Base-by-base conservation (phyloP, 2,888 invertebrate genomes). In the Automeris io region DNA sequence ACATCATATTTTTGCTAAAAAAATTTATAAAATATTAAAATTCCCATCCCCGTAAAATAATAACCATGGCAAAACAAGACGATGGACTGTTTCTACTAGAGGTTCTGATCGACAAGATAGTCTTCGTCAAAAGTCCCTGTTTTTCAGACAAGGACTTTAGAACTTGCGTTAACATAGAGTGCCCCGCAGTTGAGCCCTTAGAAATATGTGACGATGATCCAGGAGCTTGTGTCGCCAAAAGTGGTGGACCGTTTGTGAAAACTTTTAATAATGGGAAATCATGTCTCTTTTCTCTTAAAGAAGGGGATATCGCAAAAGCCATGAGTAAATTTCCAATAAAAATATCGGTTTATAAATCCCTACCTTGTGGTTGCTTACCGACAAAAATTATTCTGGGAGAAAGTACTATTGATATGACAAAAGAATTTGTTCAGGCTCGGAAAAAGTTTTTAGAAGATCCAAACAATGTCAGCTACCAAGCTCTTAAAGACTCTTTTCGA, bases 251-350 rank as follows among this genome's bases (percentile, higher is more conserved):
- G 0, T 81, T 77, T 39, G 61, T 75, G 1, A 88, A 86, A 54
- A 67, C 78, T 1, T 88, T 90, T 40, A 90, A 89, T 57, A 90
- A 82, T 48, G 91, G 91, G 18, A 91, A 91, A 64, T 91, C 91
- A 0, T 91, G 91, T 50, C 70, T 92, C n/a, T 92, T 92, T 57
- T 90, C 90, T 0, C 65, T 92, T 2, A 88, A 89, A 18, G 80
- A 88, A 29, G 50, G 62, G 5, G 88, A 90, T 19, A 88, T 91
- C 0, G 57, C 58, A n/a, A 68, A 77, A 29, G 89, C 89, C 0
- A 69, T 88, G 56, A 69, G 69, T 39, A 80, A 80, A 32, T 91
- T 91, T 52, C 89, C 90, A 1, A 62, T 92, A 2, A 78, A 75
- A 36, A 76, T 91, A 36, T 73, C 82, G 0, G 88, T 91, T 0